Evolutionary conservation across 2,113 vertebrate genomes (phyloP).

Genomic region (Thunnus thynnus): DNA sequence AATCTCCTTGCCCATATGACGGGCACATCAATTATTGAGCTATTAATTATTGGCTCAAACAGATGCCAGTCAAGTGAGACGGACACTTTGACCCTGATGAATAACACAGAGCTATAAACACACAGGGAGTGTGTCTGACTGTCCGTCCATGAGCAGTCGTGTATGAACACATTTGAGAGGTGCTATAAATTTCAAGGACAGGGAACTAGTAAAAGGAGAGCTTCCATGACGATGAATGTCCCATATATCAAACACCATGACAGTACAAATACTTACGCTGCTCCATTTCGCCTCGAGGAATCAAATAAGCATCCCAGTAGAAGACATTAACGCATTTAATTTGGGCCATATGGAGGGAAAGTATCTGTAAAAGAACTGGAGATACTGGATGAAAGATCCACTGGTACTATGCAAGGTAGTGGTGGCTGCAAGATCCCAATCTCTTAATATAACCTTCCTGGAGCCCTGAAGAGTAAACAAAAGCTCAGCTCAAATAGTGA

Average conservation of each 20-base stretch:
- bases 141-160: conserved; percentile 39
- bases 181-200: conserved; percentile 74
- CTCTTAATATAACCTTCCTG: conserved; percentile 60
- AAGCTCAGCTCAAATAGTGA: conserved; percentile 53
- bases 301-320: conserved; percentile 38
- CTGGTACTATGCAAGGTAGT: conserved; percentile 40
- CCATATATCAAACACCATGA: conserved; percentile 53
- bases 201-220: conserved; percentile 59
- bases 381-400: conserved; percentile 39
- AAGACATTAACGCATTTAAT: conserved; percentile 59
- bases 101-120: conserved; percentile 59
- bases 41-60: conserved; percentile 71
- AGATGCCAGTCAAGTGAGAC: conserved; percentile 74
- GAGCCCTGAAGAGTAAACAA: conserved; percentile 42
- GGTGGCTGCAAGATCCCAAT: conserved; percentile 51
- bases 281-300: conserved; percentile 63
- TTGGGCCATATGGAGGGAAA: conserved; percentile 43
- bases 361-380: conserved; percentile 29
- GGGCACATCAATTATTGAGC: conserved; percentile 69
- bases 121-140: conserved; percentile 24
- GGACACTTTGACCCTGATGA: conserved; percentile 68
- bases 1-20: conserved; percentile 33
- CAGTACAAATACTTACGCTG: conserved; percentile 48
- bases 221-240: conserved; percentile 46
- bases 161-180: conserved; percentile 61